Percentiles rank a stretch among this genome's conserved stretches.
Conservation (phyloP, 2,888 invertebrate species). For the Vesta saturnalis region DNA sequence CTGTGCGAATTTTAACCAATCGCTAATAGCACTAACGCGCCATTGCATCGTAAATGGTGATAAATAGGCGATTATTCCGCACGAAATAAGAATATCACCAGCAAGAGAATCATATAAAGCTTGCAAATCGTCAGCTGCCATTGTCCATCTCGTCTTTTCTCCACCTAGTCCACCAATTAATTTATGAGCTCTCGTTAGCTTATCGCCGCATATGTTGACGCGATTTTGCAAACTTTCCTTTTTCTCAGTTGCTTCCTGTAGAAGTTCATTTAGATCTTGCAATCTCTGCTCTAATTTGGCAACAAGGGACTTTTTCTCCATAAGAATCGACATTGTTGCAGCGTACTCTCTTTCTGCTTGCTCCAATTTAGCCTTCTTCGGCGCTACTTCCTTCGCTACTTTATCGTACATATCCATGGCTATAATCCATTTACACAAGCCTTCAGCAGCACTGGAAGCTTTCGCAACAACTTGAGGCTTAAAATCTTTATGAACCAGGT, state of each 20-base stretch:
- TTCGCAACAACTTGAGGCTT: constrained; percentile 84
- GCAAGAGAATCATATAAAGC: constrained; percentile 81
- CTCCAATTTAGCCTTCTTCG: constrained; percentile 84
- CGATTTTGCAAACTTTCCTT: constrained; percentile 77
- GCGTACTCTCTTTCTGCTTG: constrained; percentile 85
- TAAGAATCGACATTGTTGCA: constrained; percentile 84
- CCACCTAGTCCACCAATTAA: constrained; percentile 88
- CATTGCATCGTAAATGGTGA: constrained; percentile 83
- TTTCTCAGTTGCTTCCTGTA: constrained; percentile 72
- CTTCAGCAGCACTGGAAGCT: constrained; percentile 94
- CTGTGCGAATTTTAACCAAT: constrained; percentile 75
- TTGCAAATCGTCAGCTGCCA: constrained; percentile 79
- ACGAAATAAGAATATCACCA: constrained; percentile 89
- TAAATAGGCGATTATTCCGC: constrained; percentile 89
- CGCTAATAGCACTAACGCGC: constrained; percentile 67
- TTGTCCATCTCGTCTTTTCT: constrained; percentile 87
- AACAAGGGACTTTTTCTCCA: constrained; percentile 83
- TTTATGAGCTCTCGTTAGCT: constrained; percentile 88
- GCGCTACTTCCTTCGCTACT: constrained; percentile 83
- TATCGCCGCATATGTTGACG: constrained; percentile 84
- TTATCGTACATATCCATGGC: constrained; percentile 91
- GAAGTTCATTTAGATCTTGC: constrained; percentile 74
- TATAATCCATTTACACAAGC: constrained; percentile 89
- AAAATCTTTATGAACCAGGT: constrained; percentile 79
- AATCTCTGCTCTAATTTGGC: constrained; percentile 80